Evolutionary conservation across 1,140 invertebrate genomes (phyloP).

Genomic region (Fragariocoptes setiger): DNA sequence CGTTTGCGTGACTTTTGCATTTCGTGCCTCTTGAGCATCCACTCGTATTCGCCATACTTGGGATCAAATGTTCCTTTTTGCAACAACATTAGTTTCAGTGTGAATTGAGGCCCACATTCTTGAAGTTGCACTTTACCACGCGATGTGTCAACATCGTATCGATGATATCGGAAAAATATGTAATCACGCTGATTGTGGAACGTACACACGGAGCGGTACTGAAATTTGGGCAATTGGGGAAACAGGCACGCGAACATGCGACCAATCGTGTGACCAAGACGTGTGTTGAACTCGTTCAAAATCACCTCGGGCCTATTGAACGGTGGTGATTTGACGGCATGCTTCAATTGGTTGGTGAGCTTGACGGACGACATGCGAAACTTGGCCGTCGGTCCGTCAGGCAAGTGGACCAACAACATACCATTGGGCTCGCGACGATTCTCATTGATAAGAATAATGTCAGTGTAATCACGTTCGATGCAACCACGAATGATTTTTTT

Average conservation of each 20-base stretch:
- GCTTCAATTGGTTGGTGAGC: conserved; percentile 20
- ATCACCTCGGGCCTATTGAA: conserved; percentile 62
- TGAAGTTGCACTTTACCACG: conserved; percentile 47
- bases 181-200: conserved; percentile 98
- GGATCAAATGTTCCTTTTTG: conserved; percentile 91
- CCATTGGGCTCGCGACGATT: conserved; percentile 66
- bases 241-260: conserved; percentile 83
- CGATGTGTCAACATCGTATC: conserved; percentile 21
- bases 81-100: conserved; percentile 56
- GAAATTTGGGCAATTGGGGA: conserved; percentile 78
- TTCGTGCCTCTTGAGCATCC: conserved; percentile 40
- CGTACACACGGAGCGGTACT: conserved; percentile 61
- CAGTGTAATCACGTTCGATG: conserved; percentile 44
- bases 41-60: conserved; percentile 82
- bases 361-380: conserved; percentile 26
- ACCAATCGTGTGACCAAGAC: conserved; percentile 54
- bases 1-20: conserved; percentile 28
- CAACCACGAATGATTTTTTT: conserved; percentile 58
- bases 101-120: conserved; percentile 81
- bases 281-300: conserved; percentile 77
- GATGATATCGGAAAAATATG: conserved; percentile 91
- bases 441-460: conserved; percentile 74
- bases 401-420: conserved; percentile 62
- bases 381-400: conserved; percentile 72
- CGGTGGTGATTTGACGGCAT: background rate